Evolutionary conservation across 2,888 invertebrate genomes (phyloP).

Genomic region (Nyleta sp.): DNA sequence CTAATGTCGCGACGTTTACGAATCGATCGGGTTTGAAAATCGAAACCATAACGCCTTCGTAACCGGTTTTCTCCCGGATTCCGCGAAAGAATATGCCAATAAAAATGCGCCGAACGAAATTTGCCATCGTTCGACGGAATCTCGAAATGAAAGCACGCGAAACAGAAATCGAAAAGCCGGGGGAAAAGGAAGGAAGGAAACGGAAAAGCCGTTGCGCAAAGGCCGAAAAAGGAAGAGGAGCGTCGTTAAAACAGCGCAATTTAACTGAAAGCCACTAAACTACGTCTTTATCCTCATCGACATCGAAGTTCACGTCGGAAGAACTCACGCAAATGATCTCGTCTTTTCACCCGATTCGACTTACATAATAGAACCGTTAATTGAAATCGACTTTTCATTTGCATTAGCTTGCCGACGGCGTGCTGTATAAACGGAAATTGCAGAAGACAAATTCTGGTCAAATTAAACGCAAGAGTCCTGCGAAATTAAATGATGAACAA

Average conservation of each 20-base stretch:
- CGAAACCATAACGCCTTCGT: slow-evolving; percentile 16
- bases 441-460: slow-evolving; percentile 55
- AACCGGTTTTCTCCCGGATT: slow-evolving; percentile 12
- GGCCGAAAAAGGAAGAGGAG: slow-evolving; percentile 5
- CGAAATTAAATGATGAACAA: slow-evolving; percentile 29
- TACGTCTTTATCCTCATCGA: slow-evolving; percentile 59
- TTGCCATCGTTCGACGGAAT: not conserved
- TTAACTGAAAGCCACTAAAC: slow-evolving; percentile 57
- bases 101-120: slow-evolving; percentile 6
- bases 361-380: slow-evolving; percentile 64
- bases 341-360: slow-evolving; percentile 62
- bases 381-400: slow-evolving; percentile 66
- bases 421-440: slow-evolving; percentile 54
- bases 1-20: slow-evolving; percentile 36
- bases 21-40: slow-evolving; percentile 42
- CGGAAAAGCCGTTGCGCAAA: not conserved
- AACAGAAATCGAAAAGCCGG: slow-evolving; percentile 6
- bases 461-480: slow-evolving; percentile 50
- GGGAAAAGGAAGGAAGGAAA: not conserved
- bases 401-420: slow-evolving; percentile 48
- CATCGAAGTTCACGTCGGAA: slow-evolving; percentile 53
- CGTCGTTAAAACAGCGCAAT: slow-evolving; percentile 52
- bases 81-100: slow-evolving; percentile 18
- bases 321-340: slow-evolving; percentile 62
- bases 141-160: slow-evolving; percentile 21